Conservation (phyloP, 2,797 vertebrate species). For the Xenopus petersii region DNA sequence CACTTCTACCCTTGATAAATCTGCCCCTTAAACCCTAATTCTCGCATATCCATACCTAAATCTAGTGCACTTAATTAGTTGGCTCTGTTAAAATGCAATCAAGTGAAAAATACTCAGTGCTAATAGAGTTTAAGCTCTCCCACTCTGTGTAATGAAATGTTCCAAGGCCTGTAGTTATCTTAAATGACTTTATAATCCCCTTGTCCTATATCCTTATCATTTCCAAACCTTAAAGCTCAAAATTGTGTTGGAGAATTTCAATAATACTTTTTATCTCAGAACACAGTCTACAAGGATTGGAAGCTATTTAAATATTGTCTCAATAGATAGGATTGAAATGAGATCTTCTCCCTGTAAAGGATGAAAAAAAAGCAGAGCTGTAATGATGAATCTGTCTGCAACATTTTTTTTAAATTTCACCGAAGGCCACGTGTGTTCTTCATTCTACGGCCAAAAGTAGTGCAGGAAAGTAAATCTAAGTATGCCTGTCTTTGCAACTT, state of each 20-base stretch:
- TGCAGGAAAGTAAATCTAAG: too few species aligned
- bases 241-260: conserved; percentile 40
- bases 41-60: too few species aligned
- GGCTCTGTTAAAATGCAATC: conserved; percentile 9
- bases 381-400: too few species aligned
- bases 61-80: conserved; percentile 35
- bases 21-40: too few species aligned
- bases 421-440: too few species aligned
- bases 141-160: conserved; percentile 33
- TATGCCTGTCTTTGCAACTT: too few species aligned
- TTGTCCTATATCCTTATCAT: conserved; percentile 45
- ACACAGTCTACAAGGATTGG: conserved; percentile 43
- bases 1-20: too few species aligned
- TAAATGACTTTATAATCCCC: conserved; percentile 48
- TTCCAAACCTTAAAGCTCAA: conserved; percentile 48
- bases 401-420: too few species aligned
- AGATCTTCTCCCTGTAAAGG: too few species aligned
- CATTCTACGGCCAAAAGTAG: too few species aligned
- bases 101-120: background rate
- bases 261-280: conserved; percentile 42
- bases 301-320: conserved; percentile 47
- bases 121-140: conserved; percentile 26
- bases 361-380: too few species aligned
- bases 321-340: conserved; percentile 31
- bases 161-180: conserved; percentile 47